Conservation (phyloP, 2,888 invertebrate species). For the Phrixothrix hirtus region DNA sequence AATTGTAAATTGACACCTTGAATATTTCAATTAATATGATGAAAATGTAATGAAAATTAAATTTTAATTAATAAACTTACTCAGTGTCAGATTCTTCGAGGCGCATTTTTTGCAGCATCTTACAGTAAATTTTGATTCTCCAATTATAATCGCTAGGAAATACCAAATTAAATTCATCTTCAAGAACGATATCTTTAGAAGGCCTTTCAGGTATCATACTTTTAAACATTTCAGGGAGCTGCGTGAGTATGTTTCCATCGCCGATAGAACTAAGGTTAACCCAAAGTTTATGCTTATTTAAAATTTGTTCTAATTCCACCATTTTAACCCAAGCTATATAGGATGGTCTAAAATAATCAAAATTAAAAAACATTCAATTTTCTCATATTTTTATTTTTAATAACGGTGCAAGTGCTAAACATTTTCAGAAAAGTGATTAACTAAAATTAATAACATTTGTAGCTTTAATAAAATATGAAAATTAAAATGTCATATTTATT, state of each 20-base stretch:
- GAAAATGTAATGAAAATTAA: slow-evolving; percentile 1
- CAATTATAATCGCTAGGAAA: slow-evolving; percentile 72
- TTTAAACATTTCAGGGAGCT: slow-evolving; percentile 68
- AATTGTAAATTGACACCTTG: slow-evolving; percentile 29
- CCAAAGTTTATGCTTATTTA: slow-evolving; percentile 55
- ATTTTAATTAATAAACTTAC: slow-evolving; percentile 14
- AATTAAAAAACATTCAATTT: not conserved
- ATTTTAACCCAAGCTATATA: slow-evolving; percentile 21
- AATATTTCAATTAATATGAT: slow-evolving; percentile 12
- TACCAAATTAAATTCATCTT: slow-evolving; percentile 57
- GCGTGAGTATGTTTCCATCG: slow-evolving; percentile 66
- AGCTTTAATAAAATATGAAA: too few relatives aligned
- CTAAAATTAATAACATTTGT: too few relatives aligned
- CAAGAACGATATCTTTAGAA: slow-evolving; percentile 32
- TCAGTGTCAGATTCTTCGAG: slow-evolving; percentile 49
- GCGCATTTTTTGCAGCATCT: slow-evolving; percentile 68
- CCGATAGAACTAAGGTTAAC: slow-evolving; percentile 62
- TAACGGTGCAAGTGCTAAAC: too few relatives aligned
- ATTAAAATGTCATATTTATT: too few relatives aligned
- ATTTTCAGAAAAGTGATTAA: too few relatives aligned
- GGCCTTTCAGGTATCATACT: slow-evolving; percentile 61
- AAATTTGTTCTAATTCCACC: slow-evolving; percentile 35
- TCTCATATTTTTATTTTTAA: too few relatives aligned
- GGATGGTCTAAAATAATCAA: slow-evolving; percentile 15
- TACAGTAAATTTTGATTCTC: slow-evolving; percentile 69